Conservation (phyloP, 2,797 vertebrate genomes). For the Esox masquinongy region DNA sequence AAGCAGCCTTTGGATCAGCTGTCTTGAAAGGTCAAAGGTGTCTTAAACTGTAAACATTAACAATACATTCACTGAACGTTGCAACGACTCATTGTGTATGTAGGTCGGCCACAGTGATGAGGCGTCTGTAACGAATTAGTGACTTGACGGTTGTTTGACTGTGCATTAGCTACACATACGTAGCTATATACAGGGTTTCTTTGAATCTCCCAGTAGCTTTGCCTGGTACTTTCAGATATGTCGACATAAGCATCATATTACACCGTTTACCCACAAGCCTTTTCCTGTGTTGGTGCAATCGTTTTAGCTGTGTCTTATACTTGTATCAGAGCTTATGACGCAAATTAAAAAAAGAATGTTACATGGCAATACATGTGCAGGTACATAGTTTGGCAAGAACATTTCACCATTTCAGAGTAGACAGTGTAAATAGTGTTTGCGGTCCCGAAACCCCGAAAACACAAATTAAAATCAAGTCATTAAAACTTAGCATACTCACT, state of each 20-base stretch:
- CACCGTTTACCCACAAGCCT: conserved; percentile 29
- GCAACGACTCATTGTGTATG: not conserved
- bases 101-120: not conserved
- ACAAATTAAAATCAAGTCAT: conserved; percentile 15
- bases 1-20: conserved; percentile 1
- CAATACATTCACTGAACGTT: conserved; percentile 29
- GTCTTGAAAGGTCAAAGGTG: not conserved
- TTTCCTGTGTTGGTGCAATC: conserved; percentile 33
- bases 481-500: conserved; percentile 24
- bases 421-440: conserved; percentile 20
- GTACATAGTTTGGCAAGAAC: not conserved
- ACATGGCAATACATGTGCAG: not conserved
- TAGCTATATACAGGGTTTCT: not conserved
- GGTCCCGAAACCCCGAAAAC: conserved; percentile 4
- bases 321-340: not conserved
- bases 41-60: conserved; percentile 43
- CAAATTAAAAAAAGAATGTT: not conserved
- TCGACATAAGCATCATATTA: conserved; percentile 24
- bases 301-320: conserved; percentile 9
- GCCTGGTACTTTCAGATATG: conserved; percentile 4
- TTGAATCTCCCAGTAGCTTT: conserved; percentile 1
- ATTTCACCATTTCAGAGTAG: not conserved
- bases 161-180: conserved; percentile 24
- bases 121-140: conserved; percentile 51
- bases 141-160: conserved; percentile 19